Base-by-base conservation (phyloP, 2,113 vertebrate genomes). In the Takifugu flavidus region DNA sequence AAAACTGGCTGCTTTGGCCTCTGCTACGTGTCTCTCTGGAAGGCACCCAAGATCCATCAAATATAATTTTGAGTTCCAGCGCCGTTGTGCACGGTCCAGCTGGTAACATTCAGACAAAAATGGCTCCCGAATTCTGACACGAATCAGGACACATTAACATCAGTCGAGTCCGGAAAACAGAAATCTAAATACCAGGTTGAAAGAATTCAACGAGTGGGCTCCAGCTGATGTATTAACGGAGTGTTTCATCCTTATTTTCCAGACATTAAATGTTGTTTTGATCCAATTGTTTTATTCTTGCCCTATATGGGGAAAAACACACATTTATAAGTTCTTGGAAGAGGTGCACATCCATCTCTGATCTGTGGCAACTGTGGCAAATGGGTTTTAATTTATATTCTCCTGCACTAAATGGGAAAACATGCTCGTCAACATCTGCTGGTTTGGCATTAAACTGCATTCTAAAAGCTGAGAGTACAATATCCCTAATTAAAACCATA, bases 31-130 rank as follows among this genome's bases (percentile, higher is more conserved):
- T 67, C 67, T 70, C 42, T 63, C 62, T 79, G 75, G 82, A 63
- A 49, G 59, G 57, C 51, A 39, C 75, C 66, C 55, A 71, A 75
- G 42, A 75, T 71, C 77, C 77, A 81, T 81, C 47, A 64, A 34
- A 62, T 63, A 26, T 42, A 14, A 70, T 68, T 75, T 66, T 26
- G 70, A 50, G 39, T 29, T 53, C 25, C 49, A 27, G 34, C 25
- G 29, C 25, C 13, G 20, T 12, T 53, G 56, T 53, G 10, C 61
- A 69, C 7, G 28, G 5, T n/a, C 25, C 26, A 44, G 49, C 53
- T 28, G 12, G 42, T 34, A 63, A 73, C 25, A 50, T 55, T 15
- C 2, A 58, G 25, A 49, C 25, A 54, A 56, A 75, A 55, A 59
- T 31, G 8, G 53, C 27, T 28, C 25, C 20, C 12, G 20, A 26